Evolutionary conservation across 2,113 vertebrate species (phyloP).

Genomic region (Equus quagga): DNA sequence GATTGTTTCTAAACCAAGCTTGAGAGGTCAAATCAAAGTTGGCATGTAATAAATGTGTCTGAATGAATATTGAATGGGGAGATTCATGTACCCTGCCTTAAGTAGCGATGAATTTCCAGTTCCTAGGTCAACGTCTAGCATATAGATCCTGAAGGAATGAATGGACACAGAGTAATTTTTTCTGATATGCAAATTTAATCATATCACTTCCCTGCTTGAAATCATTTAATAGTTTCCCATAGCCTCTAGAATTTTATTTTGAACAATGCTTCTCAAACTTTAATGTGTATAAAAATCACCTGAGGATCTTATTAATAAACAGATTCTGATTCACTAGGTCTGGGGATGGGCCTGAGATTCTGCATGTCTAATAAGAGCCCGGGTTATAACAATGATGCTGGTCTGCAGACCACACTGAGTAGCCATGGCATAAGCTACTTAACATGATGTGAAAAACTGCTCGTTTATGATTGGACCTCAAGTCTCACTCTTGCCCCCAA

Average conservation of each 20-base stretch:
- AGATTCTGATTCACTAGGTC: neutral
- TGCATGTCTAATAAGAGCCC: neutral
- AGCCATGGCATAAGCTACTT: neutral
- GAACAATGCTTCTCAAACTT: neutral
- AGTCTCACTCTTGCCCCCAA: neutral
- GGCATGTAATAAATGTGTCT: constrained; percentile 55
- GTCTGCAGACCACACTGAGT: neutral
- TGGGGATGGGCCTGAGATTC: neutral
- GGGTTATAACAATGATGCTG: neutral
- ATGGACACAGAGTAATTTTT: constrained; percentile 41
- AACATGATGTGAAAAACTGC: neutral
- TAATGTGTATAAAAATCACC: neutral
- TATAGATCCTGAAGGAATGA: constrained; percentile 45
- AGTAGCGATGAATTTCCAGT: constrained; percentile 72
- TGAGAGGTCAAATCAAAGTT: constrained; percentile 81
- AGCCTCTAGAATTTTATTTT: constrained; percentile 23
- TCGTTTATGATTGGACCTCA: neutral
- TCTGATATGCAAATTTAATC: constrained; percentile 15
- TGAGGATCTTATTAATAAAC: neutral
- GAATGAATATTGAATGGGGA: constrained; percentile 74
- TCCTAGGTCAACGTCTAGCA: constrained; percentile 24
- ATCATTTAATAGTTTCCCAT: neutral
- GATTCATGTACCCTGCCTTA: constrained; percentile 77
- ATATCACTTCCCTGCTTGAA: constrained; percentile 15
- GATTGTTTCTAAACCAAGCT: constrained; percentile 82